Conservation (phyloP, 2,113 vertebrate species). For the Perognathus longimembris region DNA sequence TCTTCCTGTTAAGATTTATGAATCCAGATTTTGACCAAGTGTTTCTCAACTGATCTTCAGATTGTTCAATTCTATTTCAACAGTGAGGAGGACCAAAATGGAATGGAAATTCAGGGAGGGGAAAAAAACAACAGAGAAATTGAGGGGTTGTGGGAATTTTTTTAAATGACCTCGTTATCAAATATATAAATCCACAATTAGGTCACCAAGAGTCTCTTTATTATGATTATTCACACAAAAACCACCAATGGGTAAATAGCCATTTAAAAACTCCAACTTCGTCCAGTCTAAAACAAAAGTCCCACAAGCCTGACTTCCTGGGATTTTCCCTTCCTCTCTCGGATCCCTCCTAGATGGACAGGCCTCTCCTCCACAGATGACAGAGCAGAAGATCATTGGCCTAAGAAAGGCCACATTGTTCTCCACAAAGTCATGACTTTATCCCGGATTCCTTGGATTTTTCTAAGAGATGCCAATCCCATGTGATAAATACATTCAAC, state of each 20-base stretch:
- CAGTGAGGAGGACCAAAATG: slow-evolving; percentile 16
- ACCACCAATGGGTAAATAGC: not conserved
- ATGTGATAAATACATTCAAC: not conserved
- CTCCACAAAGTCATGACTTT: not conserved
- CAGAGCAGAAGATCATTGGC: not conserved
- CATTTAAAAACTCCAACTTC: slow-evolving; percentile 8
- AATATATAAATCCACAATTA: slow-evolving; percentile 30
- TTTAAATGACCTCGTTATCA: slow-evolving; percentile 22
- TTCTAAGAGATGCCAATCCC: not conserved
- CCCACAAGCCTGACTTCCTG: slow-evolving; percentile 6
- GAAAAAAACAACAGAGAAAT: not conserved
- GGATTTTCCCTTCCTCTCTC: not conserved
- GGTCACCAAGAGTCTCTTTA: slow-evolving; percentile 21
- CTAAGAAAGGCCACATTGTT: not conserved
- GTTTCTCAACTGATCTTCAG: slow-evolving; percentile 52
- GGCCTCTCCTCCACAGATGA: not conserved
- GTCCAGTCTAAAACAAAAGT: slow-evolving; percentile 14
- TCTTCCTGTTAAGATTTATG: slow-evolving; percentile 60
- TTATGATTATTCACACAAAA: slow-evolving; percentile 39
- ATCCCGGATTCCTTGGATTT: not conserved
- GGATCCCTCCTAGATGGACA: slow-evolving; percentile 1
- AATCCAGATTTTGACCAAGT: slow-evolving; percentile 15
- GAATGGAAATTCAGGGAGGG: slow-evolving; percentile 8
- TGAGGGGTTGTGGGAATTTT: slow-evolving; percentile 5
- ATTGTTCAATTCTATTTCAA: slow-evolving; percentile 51